Percentiles rank a stretch among this genome's conserved stretches.
phyloP scores from a whole-genome alignment of 2,888 invertebrate species.

The Trypoxylon attenuatum region DNA sequence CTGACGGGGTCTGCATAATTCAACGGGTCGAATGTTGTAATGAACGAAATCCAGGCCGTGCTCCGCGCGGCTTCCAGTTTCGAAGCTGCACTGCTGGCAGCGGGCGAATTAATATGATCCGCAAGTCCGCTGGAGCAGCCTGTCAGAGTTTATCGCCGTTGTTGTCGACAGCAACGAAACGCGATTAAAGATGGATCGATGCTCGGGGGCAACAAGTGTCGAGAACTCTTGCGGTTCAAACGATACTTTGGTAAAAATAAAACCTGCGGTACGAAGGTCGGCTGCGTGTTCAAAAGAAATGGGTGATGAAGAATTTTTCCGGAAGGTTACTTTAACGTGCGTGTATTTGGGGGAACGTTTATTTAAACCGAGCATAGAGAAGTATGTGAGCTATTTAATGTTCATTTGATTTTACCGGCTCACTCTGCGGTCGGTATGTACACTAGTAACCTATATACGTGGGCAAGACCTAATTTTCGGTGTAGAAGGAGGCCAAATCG shows the following conservation, averaged over 20 bases:
- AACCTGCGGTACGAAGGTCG: not conserved
- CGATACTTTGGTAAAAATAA: slow-evolving; percentile 10
- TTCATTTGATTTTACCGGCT: no score
- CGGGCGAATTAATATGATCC: slow-evolving; percentile 9
- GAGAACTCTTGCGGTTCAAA: slow-evolving; percentile 20
- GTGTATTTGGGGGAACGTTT: no score
- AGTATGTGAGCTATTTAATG: no score
- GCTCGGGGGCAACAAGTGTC: slow-evolving; percentile 45
- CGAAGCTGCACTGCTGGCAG: not conserved
- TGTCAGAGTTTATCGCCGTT: slow-evolving; percentile 13
- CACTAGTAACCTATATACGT: not conserved
- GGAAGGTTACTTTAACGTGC: not conserved
- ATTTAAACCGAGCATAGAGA: no score
- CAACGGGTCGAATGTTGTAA: slow-evolving; percentile 18
- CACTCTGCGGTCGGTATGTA: no score
- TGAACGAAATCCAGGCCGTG: slow-evolving; percentile 13
- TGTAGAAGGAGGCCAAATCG: not conserved
- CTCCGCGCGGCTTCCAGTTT: not conserved
- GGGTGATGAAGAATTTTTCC: not conserved
- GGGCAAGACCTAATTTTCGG: not conserved
- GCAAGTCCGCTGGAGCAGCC: slow-evolving; percentile 1
- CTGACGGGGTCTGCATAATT: slow-evolving; percentile 32
- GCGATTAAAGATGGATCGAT: slow-evolving; percentile 40
- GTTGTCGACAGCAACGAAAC: slow-evolving; percentile 9
- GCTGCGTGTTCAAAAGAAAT: slow-evolving; percentile 5